These are phyloP conservation scores for Anas capensis DNA, from an alignment of 2,797 vertebrate genomes.

Conservation along the genomic window DNA sequence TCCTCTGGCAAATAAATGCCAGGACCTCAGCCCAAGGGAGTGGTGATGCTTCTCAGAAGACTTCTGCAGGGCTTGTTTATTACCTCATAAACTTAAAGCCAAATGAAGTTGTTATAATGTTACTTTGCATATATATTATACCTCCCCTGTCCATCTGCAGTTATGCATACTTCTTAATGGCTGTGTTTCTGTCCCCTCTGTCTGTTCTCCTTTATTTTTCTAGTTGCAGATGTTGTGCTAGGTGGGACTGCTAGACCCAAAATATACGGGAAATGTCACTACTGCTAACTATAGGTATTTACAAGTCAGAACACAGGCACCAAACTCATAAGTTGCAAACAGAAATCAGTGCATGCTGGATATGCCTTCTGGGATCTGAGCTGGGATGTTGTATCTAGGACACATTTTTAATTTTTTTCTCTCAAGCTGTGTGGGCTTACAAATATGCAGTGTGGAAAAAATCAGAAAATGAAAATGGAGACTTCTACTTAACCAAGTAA, in stretches of 20 bases:
- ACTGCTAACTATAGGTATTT: background rate
- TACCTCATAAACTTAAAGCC: slow-evolving; percentile 67
- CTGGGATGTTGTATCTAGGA: background rate
- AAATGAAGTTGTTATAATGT: slow-evolving; percentile 74
- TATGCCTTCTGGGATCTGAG: background rate
- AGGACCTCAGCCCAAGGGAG: slow-evolving; percentile 66
- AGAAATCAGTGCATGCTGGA: background rate
- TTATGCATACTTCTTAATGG: slow-evolving; percentile 14
- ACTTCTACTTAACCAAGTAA: background rate
- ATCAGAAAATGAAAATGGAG: background rate
- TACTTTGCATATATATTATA: slow-evolving; percentile 71
- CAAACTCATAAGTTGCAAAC: background rate
- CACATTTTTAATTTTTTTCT: background rate
- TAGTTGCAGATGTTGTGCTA: background rate
- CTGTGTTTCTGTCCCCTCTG: background rate
- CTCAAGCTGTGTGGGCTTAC: background rate
- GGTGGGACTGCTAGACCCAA: background rate
- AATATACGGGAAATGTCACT: background rate
- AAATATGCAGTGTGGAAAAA: background rate
- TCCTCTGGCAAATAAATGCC: slow-evolving; percentile 76
- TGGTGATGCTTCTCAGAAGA: slow-evolving; percentile 63
- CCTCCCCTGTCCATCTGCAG: background rate
- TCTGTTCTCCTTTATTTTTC: background rate
- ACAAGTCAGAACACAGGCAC: background rate
- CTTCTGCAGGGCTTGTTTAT: slow-evolving; percentile 66